A percentile compares a stretch with the other conserved stretches of the same genome.
Evolutionary conservation across 2,888 invertebrate species (phyloP).

Genomic region (Watsonalla cultraria): DNA sequence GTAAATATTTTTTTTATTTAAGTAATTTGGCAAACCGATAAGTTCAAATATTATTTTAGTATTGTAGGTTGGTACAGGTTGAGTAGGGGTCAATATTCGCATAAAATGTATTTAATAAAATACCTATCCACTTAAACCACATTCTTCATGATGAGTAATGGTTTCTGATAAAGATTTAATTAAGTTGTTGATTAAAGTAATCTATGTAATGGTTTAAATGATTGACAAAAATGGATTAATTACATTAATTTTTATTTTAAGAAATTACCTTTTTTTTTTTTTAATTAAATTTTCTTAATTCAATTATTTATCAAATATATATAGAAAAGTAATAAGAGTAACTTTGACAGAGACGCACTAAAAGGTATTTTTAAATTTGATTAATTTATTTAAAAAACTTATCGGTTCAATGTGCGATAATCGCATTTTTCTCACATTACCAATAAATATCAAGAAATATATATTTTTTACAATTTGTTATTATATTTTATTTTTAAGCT

Average conservation of each 20-base stretch:
- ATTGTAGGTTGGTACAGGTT: not conserved
- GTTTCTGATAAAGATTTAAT: conserved; percentile 1
- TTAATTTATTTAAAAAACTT: too few species aligned
- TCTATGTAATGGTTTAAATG: not conserved
- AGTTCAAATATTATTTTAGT: not conserved
- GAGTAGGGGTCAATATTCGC: not conserved
- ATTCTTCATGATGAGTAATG: not conserved
- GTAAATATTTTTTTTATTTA: too few species aligned
- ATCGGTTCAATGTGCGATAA: too few species aligned
- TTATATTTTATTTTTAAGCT: not conserved
- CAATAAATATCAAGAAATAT: not conserved
- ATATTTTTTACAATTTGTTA: not conserved
- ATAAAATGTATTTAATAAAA: not conserved
- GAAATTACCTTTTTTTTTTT: too few species aligned
- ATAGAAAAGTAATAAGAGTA: conserved; percentile 14
- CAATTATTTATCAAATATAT: conserved; percentile 13
- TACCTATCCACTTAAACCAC: conserved; percentile 1
- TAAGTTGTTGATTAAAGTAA: not conserved
- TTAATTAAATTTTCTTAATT: too few species aligned
- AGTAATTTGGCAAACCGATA: too few species aligned
- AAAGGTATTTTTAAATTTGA: too few species aligned
- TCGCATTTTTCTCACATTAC: too few species aligned
- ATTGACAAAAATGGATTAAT: conserved; percentile 14
- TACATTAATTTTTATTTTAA: too few species aligned
- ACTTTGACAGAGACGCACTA: too few species aligned